Conservation (phyloP, 2,113 vertebrate genomes). For the Chrysemys picta region DNA sequence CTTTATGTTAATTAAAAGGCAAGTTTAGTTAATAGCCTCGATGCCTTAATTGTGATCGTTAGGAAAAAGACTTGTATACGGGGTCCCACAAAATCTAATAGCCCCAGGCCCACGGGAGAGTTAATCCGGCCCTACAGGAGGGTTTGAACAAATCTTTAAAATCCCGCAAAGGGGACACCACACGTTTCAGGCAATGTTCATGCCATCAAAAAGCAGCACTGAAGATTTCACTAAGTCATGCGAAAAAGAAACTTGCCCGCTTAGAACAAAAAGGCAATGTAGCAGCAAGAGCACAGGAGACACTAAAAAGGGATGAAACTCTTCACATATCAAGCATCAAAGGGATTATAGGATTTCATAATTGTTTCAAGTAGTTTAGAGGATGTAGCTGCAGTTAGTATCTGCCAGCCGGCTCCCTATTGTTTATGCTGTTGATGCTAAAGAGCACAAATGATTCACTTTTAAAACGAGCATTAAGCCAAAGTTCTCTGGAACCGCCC, state of each 20-base stretch:
- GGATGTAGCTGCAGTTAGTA: neutral
- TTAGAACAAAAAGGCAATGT: neutral
- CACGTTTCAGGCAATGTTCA: neutral
- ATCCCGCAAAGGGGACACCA: neutral
- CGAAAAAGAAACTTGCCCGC: neutral
- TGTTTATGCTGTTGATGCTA: neutral
- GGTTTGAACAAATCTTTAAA: neutral
- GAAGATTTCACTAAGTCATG: neutral
- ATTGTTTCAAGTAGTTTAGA: neutral
- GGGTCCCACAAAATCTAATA: no score
- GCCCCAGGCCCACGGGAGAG: no score
- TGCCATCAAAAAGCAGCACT: neutral
- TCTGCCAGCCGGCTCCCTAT: neutral
- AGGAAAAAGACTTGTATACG: no score
- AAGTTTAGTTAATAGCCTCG: no score
- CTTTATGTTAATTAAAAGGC: no score
- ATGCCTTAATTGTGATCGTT: no score
- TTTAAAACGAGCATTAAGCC: neutral
- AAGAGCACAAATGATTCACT: neutral
- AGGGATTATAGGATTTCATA: neutral
- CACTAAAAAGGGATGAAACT: neutral
- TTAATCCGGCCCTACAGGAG: neutral
- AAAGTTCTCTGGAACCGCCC: neutral
- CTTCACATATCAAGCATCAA: neutral
- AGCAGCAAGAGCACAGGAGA: rapidly evolving